Evolutionary conservation across 2,113 vertebrate genomes (phyloP), one percentile per base, ranked within the genome.

Genomic region (Recurvirostra avosetta): DNA sequence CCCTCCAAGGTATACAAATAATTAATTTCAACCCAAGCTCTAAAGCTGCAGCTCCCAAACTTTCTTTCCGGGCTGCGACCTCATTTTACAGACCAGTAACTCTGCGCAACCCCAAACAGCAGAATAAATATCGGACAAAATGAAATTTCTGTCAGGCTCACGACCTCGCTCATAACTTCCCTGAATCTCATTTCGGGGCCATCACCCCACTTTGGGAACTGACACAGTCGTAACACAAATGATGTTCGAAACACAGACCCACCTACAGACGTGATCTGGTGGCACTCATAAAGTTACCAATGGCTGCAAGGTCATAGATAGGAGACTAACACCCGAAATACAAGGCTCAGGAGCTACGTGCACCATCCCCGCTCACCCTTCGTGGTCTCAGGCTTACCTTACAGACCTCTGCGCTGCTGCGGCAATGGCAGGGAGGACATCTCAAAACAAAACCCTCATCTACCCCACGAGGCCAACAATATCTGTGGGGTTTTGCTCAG

Each of bases 41-140:
- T 29, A 63, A 86, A 92, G 72, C 72, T 84, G 56, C 76, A 93
- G 55, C 45, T 96, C 94, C 90, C 81, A 79, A 97, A 97, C 81
- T 96, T 92, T 82, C 81, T 62, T 78, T 84, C 63, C 90, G 1
- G 38, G 74, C 58, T 93, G 67, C 0, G 25, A 96, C 92, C 93
- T 95, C 92, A 97, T 96, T 96, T 97, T 95, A 94, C 90, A 96
- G 90, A 75, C 87, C 66, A 79, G 85, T 62, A 93, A 93, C 82
- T 94, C 87, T 0, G 0, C 23, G 71, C 74, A 96, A 93, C 58
- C 87, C 90, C 93, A 61, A 90, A 68, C 34, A 82, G 81, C 81
- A 90, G 93, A 95, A 90, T 85, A 95, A 95, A 93, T 68, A 85
- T 12, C 4, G 58, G 77, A 79, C 73, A 85, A 93, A 94, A 97